These are phyloP conservation scores for Sarcophaga carnaria DNA, from an alignment of 2,888 invertebrate species.

Conservation along the genomic window DNA sequence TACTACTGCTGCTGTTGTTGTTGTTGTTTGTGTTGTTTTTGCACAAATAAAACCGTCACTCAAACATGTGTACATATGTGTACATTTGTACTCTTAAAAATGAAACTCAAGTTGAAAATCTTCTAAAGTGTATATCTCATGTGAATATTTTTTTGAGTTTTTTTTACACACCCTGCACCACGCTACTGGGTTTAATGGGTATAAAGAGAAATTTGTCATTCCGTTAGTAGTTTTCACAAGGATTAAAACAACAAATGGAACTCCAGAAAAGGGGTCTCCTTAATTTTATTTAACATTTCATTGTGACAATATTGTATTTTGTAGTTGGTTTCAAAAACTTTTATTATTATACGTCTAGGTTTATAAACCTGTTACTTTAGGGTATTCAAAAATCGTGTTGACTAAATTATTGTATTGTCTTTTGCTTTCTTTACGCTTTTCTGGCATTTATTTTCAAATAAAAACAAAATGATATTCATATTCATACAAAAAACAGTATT, in stretches of 20 bases:
- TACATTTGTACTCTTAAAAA: neutral
- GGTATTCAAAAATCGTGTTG: neutral
- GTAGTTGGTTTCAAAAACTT: too few species aligned
- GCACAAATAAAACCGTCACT: neutral
- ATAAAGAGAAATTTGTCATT: neutral
- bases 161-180: conserved; percentile 3
- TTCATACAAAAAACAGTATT: neutral
- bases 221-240: neutral
- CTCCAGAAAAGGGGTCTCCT: too few species aligned
- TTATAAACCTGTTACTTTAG: neutral
- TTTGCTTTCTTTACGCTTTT: conserved; percentile 20
- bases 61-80: neutral
- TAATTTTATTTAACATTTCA: too few species aligned
- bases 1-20: neutral
- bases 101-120: conserved; percentile 44
- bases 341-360: too few species aligned
- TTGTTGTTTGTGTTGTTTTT: neutral
- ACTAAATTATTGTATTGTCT: neutral
- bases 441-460: conserved; percentile 59
- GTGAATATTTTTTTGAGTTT: conserved; percentile 24
- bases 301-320: too few species aligned
- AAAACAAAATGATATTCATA: conserved; percentile 48
- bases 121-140: conserved; percentile 52
- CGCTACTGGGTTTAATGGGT: neutral
- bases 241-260: neutral